These are phyloP conservation scores for Aepyceros melampus DNA, from an alignment of 2,113 vertebrate genomes.

Conservation along the genomic window DNA sequence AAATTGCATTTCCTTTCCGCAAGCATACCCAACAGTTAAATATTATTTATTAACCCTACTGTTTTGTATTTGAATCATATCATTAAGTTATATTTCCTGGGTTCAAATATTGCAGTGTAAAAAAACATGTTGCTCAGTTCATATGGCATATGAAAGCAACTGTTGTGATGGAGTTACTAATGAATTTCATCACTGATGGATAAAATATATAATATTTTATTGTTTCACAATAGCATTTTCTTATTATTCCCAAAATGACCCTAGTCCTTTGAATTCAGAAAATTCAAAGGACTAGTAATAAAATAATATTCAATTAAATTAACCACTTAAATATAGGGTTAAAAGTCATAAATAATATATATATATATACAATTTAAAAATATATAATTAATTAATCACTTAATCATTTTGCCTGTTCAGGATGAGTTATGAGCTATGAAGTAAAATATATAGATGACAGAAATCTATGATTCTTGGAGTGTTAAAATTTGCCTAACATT, in stretches of 20 bases:
- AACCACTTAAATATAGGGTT: neutral
- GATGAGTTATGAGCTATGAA: neutral
- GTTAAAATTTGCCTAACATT: constrained; percentile 38
- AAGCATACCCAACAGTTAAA: neutral
- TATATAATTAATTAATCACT: neutral
- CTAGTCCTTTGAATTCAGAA: too few species aligned
- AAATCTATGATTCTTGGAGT: neutral
- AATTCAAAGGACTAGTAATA: neutral
- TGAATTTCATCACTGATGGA: neutral
- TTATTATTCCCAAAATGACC: neutral
- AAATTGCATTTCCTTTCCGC: neutral
- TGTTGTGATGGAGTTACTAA: neutral
- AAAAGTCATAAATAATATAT: constrained; percentile 4
- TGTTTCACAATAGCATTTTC: neutral
- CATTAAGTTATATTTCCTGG: neutral
- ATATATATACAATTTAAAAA: neutral
- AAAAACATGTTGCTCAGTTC: neutral
- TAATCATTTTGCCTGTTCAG: neutral
- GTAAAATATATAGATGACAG: neutral
- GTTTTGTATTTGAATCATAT: neutral
- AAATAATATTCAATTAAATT: neutral
- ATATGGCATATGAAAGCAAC: neutral
- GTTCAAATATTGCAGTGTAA: neutral
- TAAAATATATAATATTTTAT: neutral
- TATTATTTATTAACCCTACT: neutral